These are phyloP conservation scores for Phyllotis vaccarum DNA, from an alignment of 2,797 vertebrate species.

Conservation along the genomic window DNA sequence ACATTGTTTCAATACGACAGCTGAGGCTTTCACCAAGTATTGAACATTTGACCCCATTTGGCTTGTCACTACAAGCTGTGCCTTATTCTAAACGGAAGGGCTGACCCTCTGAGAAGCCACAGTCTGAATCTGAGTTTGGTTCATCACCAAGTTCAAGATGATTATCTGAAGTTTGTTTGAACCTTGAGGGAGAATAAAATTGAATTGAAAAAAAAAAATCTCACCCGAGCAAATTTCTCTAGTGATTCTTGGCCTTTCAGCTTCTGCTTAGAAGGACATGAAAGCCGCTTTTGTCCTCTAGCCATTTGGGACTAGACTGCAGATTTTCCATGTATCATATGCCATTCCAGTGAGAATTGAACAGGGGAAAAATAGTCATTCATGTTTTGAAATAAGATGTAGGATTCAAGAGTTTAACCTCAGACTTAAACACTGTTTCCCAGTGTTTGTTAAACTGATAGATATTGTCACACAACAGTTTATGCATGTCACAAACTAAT, in stretches of 20 bases:
- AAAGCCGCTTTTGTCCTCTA: conserved; percentile 66
- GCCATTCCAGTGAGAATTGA: conserved; percentile 6
- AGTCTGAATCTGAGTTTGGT: conserved; percentile 65
- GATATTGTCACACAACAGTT: background rate
- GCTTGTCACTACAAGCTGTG: conserved; percentile 60
- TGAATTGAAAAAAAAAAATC: conserved; percentile 69
- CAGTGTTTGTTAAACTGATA: background rate
- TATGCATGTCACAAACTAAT: background rate
- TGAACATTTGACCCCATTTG: conserved; percentile 73
- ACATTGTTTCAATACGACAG: conserved; percentile 67
- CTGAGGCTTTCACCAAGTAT: conserved; percentile 60
- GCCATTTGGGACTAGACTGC: conserved; percentile 8
- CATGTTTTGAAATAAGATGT: conserved; percentile 47
- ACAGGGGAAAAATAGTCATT: background rate
- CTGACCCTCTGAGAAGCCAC: conserved; percentile 71
- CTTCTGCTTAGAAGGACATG: conserved; percentile 61
- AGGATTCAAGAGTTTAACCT: background rate
- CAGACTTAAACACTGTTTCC: conserved; percentile 14
- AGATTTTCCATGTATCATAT: background rate
- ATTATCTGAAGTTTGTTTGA: conserved; percentile 79
- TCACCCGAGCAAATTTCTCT: conserved; percentile 62
- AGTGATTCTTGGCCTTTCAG: conserved; percentile 67
- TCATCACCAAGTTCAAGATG: conserved; percentile 78
- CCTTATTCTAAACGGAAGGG: conserved; percentile 73
- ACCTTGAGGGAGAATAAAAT: conserved; percentile 75